Percentiles rank a stretch among this genome's conserved stretches.
These are phyloP conservation scores for Bicyclus anynana DNA, from an alignment of 1,140 invertebrate species.

Conservation along the genomic window DNA sequence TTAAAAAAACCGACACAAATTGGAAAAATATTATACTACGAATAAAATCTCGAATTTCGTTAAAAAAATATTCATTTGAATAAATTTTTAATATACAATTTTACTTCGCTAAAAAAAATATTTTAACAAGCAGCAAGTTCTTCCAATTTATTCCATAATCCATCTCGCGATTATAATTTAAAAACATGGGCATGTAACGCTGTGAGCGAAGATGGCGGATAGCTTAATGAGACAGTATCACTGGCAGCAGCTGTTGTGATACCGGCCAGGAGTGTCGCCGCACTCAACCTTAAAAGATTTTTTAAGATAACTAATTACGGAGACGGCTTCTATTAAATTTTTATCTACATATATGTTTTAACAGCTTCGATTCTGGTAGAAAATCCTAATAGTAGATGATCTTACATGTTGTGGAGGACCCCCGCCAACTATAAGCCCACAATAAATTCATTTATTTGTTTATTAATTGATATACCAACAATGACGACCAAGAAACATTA, in stretches of 20 bases:
- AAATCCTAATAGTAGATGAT: no score
- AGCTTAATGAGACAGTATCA: constrained; percentile 73
- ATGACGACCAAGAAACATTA: no score
- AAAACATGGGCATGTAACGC: constrained; percentile 56
- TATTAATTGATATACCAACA: no score
- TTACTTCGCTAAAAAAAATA: not conserved
- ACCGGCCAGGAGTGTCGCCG: constrained; percentile 68
- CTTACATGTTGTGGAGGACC: no score
- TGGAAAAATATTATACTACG: no score
- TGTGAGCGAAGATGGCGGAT: constrained; percentile 48
- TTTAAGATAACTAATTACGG: constrained; percentile 35
- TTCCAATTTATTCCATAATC: constrained; percentile 25
- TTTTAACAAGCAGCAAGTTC: constrained; percentile 9
- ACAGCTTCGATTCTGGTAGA: not conserved
- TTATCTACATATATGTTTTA: not conserved
- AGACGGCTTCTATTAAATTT: constrained; percentile 33
- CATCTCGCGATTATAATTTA: constrained; percentile 46
- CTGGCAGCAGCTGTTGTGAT: constrained; percentile 72
- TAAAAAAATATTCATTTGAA: not conserved
- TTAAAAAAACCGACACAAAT: no score
- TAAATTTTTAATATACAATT: not conserved
- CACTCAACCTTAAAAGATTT: constrained; percentile 64
- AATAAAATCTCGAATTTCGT: no score
- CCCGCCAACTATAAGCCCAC: no score
- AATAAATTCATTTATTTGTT: no score